Conservation (phyloP, 2,888 invertebrate species). For the Steinernema hermaphroditum region DNA sequence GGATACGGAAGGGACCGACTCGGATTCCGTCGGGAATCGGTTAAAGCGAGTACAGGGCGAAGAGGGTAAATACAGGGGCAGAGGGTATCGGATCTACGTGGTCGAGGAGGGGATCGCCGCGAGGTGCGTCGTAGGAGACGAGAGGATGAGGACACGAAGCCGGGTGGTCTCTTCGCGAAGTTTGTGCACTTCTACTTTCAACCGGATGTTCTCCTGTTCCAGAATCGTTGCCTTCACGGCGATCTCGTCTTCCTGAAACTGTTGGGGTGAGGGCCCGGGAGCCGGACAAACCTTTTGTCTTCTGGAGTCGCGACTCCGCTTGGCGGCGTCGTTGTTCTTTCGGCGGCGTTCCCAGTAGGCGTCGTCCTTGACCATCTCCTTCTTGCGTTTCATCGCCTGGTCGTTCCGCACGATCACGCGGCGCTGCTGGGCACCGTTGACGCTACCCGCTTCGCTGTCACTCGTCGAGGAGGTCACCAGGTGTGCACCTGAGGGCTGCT, state of each 20-base stretch:
- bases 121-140: background rate
- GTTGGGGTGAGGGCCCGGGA: background rate
- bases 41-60: conserved; percentile 23
- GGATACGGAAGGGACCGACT: too few relatives aligned
- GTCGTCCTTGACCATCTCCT: conserved; percentile 73
- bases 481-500: background rate
- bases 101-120: conserved; percentile 2
- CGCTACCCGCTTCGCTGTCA: conserved; percentile 38
- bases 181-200: conserved; percentile 54
- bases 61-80: background rate
- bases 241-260: conserved; percentile 79
- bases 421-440: background rate
- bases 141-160: conserved; percentile 41
- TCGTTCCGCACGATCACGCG: conserved; percentile 31
- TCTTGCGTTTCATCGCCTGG: conserved; percentile 36
- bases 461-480: conserved; percentile 26
- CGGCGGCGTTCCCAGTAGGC: conserved; percentile 84
- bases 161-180: conserved; percentile 50
- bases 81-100: background rate
- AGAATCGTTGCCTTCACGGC: conserved; percentile 84
- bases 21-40: background rate
- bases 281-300: conserved; percentile 73
- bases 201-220: conserved; percentile 73
- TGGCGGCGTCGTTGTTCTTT: conserved; percentile 92
- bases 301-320: conserved; percentile 85